Conservation (phyloP, 2,113 vertebrate genomes). For the Hyla sarda region DNA sequence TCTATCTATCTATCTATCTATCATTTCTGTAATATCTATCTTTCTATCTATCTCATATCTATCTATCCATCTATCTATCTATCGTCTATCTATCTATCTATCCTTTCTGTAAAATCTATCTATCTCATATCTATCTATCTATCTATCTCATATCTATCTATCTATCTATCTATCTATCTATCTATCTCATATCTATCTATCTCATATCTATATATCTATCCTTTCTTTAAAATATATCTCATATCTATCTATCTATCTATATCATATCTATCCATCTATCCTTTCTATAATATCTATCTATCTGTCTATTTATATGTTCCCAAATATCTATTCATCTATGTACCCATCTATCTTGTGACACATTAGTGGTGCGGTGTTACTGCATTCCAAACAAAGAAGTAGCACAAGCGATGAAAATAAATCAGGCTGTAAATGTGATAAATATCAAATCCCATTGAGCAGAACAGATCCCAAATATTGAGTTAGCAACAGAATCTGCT, state of each 20-base stretch:
- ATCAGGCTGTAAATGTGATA: not conserved
- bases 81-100: too few relatives aligned
- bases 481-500: constrained; percentile 19
- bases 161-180: too few relatives aligned
- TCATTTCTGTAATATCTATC: not conserved
- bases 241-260: not conserved
- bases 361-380: not conserved
- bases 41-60: too few relatives aligned
- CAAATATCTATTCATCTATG: not conserved
- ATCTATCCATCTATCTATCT: too few relatives aligned
- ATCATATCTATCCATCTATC: not conserved
- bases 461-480: constrained; percentile 4
- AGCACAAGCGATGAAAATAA: not conserved
- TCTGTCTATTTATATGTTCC: too few relatives aligned
- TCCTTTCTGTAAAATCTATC: too few relatives aligned
- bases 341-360: not conserved
- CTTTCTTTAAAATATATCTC: too few relatives aligned
- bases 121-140: too few relatives aligned
- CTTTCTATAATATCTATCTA: too few relatives aligned
- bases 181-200: too few relatives aligned
- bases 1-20: not conserved
- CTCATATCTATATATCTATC: not conserved
- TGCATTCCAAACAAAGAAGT: not conserved
- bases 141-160: too few relatives aligned
- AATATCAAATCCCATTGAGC: not conserved